A percentile compares a stretch with the other conserved stretches of the same genome.
These are phyloP conservation scores for Tor tambroides DNA, from an alignment of 2,113 vertebrate species.

Conservation along the genomic window DNA sequence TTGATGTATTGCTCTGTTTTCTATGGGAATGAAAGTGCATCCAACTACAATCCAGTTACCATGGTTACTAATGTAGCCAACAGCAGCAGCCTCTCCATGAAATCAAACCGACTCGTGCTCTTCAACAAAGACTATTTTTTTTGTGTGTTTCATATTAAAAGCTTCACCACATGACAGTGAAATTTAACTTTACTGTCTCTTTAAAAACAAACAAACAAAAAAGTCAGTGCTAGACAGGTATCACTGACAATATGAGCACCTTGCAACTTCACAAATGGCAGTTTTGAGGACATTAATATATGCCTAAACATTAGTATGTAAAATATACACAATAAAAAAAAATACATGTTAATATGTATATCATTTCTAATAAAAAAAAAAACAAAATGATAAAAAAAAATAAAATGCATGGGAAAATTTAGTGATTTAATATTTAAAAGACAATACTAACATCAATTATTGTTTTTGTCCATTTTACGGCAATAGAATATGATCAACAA, in stretches of 20 bases:
- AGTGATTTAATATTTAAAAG: neutral
- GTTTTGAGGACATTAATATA: neutral
- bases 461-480: neutral
- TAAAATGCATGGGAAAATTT: neutral
- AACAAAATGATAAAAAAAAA: neutral
- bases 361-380: neutral
- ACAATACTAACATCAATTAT: neutral
- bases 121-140: neutral
- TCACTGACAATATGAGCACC: neutral
- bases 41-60: constrained; percentile 61
- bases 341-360: neutral
- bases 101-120: constrained; percentile 4
- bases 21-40: constrained; percentile 63
- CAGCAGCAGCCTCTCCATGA: constrained; percentile 34
- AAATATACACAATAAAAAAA: neutral
- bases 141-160: neutral
- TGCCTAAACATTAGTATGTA: neutral
- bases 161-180: neutral
- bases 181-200: neutral
- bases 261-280: neutral
- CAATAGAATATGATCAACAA: neutral
- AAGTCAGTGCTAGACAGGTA: no score
- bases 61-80: constrained; percentile 67
- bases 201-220: no score
- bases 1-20: neutral